Percentiles rank a stretch among this genome's conserved stretches.
phyloP scores from a whole-genome alignment of 2,888 invertebrate species.

The Alcis repandata region DNA sequence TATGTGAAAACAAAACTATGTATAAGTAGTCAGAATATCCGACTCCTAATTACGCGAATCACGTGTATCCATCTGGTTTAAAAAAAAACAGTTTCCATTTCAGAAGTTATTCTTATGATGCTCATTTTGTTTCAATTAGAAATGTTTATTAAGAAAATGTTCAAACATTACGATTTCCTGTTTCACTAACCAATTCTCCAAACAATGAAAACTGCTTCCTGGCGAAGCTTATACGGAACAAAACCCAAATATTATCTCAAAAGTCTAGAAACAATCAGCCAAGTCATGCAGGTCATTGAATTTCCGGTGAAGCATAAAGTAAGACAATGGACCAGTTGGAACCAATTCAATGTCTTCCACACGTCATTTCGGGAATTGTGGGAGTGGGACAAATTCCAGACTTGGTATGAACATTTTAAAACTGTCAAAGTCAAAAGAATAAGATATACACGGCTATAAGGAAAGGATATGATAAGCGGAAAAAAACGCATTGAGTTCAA shows the following conservation, averaged over 20 bases:
- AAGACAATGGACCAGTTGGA: slow-evolving; percentile 36
- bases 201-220: background rate
- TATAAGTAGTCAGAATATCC: too few species aligned
- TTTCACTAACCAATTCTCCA: background rate
- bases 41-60: too few species aligned
- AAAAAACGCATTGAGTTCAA: too few species aligned
- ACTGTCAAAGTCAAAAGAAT: background rate
- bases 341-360: slow-evolving; percentile 28
- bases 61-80: too few species aligned
- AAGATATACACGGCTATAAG: background rate
- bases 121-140: too few species aligned
- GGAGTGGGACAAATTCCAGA: slow-evolving; percentile 5
- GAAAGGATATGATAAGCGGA: too few species aligned
- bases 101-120: too few species aligned
- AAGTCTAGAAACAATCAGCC: slow-evolving; percentile 5
- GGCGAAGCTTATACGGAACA: background rate
- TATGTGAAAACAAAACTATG: too few species aligned
- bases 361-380: slow-evolving; percentile 10
- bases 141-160: background rate
- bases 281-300: slow-evolving; percentile 29
- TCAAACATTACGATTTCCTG: background rate
- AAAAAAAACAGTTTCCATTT: too few species aligned
- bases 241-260: background rate
- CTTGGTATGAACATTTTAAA: background rate
- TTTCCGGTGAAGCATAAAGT: slow-evolving; percentile 25